Base-by-base conservation (phyloP, 2,888 invertebrate genomes). In the Amorpha juglandis region DNA sequence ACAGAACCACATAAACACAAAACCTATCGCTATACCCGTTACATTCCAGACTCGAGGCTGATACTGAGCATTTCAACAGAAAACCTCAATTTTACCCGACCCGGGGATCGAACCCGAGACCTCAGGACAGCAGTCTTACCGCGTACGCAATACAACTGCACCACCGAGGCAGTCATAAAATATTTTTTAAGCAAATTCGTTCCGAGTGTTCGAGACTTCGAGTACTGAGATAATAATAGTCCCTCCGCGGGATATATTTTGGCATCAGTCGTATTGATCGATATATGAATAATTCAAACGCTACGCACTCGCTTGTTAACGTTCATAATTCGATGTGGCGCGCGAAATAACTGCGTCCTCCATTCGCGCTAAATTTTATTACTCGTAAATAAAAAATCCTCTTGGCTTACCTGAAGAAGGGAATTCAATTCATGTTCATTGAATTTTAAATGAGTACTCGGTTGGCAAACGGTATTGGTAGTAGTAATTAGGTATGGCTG, bases 291-390 rank as follows among this genome's bases (percentile, higher is more conserved):
- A 73, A 81, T 81, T 81, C 78, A 81, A 68, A 55, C 64, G 65
- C 64, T 65, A 71, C 73, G 65, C 74, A 75, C 67, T 70, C 74
- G 73, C 74, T 78, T 73, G 78, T 76, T 82, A 80, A 80, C 74
- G 73, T 63, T 79, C 75, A 80, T 81, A 81, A 80, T 81, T 81
- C 75, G 74, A 73, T 69, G 72, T 69, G 71, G 72, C 68, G 73
- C 69, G 69, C 55, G 35, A 6, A 16, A 38, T 55, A 55, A 16
- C 35, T 16, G 35, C 35, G 9, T 33, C 35, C 53, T 9, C 16
- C 16, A 55, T 55, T 8, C 55, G 16, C 9, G 55, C 35, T 19
- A 38, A 55, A 55, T 55, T 38, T 38, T 55, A 55, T 55, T 55
- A 55, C 55, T 55, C 55, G 16, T 33, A 55, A 55, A 55, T 55